Evolutionary conservation across 2,113 vertebrate species (phyloP), one percentile per base, ranked within the genome.

Genomic region (Eulacestoma nigropectus): DNA sequence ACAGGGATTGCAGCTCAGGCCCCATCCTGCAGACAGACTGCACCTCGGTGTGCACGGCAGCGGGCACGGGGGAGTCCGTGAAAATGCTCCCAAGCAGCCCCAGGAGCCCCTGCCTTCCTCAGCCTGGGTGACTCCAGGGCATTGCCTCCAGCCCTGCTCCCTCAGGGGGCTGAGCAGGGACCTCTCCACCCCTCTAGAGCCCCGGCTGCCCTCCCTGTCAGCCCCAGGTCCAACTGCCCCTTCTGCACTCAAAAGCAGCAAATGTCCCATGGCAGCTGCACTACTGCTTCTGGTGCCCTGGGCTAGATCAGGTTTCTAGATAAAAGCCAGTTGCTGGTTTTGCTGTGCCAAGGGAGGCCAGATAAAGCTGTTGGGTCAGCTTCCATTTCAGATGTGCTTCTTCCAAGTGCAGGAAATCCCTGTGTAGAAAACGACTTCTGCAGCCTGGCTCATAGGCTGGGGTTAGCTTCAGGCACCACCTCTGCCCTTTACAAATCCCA

Each of bases 31-130:
- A 87, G 72, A 41, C 20, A 9, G 30, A 17, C 23, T 20, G 52
- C 49, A 56, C 46, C 46, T 46, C 0, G 0, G 57, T 1, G 5
- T 16, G 39, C 70, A 60, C 0, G 0, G 13, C n/a, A 4, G 10
- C 1, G 4, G 41, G 62, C 56, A 60, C 4, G 10, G 27, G 39
- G 7, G 4, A 39, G 46, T 33, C 21, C 6, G 11, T 4, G 6
- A 39, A 68, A 60, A 35, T 1, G 0, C 22, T 18, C 32, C 25
- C 44, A 33, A 23, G 50, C n/a, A 35, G 60, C n/a, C 39, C 16
- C 55, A 29, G 64, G 72, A 95, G 96, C 77, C 87, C 44, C 53
- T n/a, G 78, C 82, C 80, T 63, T 92, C 95, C 89, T 26, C 59
- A 41, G 81, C 76, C 89, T 75, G 16, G 42, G 16, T 4, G 62